phyloP scores from a whole-genome alignment of 2,888 invertebrate genomes.

The Xylota segnis region DNA sequence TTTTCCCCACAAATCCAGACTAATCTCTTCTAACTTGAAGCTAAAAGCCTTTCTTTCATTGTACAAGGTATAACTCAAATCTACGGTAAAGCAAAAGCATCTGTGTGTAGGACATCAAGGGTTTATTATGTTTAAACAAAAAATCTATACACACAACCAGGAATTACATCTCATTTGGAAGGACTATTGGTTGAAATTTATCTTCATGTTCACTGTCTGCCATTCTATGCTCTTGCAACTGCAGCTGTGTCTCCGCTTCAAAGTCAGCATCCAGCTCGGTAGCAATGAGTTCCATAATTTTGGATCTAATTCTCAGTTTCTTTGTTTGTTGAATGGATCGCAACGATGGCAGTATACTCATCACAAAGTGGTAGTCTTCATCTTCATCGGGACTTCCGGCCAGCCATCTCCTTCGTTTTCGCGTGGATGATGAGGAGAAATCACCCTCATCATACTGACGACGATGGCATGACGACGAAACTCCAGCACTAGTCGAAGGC shows the following conservation, averaged over 20 bases:
- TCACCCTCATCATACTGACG: not conserved
- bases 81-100: no score
- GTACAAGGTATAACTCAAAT: no score
- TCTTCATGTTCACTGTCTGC: not conserved
- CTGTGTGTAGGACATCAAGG: no score
- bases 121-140: no score
- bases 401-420: not conserved
- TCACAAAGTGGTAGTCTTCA: constrained; percentile 79
- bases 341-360: constrained; percentile 78
- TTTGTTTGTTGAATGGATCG: constrained; percentile 73
- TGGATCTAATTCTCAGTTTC: constrained; percentile 76
- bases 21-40: no score
- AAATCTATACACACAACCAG: no score
- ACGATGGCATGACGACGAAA: constrained; percentile 30
- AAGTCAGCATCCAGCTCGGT: constrained; percentile 28
- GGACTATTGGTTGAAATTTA: not conserved
- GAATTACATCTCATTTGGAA: not conserved
- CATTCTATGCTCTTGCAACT: not conserved
- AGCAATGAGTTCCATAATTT: constrained; percentile 57
- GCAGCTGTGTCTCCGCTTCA: not conserved
- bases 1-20: no score
- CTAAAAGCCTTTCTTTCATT: no score
- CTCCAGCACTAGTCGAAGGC: constrained; percentile 31
- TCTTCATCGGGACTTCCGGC: constrained; percentile 65
- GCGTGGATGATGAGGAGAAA: not conserved